Percentiles rank a stretch among this genome's conserved stretches.
These are phyloP conservation scores for Himalopsyche phryganea DNA, from an alignment of 1,140 invertebrate species.

Conservation along the genomic window DNA sequence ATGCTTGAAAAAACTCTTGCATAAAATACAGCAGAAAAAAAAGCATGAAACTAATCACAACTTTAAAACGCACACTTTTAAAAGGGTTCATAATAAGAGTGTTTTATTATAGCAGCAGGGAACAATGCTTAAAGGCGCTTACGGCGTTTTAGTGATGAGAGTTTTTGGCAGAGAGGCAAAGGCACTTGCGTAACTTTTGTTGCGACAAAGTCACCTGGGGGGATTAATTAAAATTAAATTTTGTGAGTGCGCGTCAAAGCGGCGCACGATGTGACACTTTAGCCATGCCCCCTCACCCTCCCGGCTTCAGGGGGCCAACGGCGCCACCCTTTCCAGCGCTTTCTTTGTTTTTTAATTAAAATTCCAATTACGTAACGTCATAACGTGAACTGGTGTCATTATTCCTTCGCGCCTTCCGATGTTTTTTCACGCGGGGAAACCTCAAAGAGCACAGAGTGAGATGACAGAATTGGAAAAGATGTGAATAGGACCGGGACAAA, in stretches of 20 bases:
- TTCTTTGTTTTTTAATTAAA: conserved; percentile 34
- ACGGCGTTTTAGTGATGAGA: too few relatives aligned
- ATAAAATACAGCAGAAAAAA: too few relatives aligned
- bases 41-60: too few relatives aligned
- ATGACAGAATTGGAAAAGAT: background rate
- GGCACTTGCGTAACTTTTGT: conserved; percentile 31
- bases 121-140: too few relatives aligned
- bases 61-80: too few relatives aligned
- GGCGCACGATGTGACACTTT: conserved; percentile 13
- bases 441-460: conserved; percentile 7
- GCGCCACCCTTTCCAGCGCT: conserved; percentile 1
- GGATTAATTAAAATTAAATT: conserved; percentile 34
- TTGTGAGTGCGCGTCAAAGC: conserved; percentile 26
- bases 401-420: conserved; percentile 21
- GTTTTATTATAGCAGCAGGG: too few relatives aligned
- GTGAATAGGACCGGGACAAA: background rate
- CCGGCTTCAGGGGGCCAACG: background rate
- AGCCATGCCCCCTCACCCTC: background rate
- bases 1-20: conserved; percentile 10
- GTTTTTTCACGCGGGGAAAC: conserved; percentile 18
- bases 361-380: conserved; percentile 34
- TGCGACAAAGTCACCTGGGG: conserved; percentile 33
- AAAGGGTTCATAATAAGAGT: too few relatives aligned
- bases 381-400: conserved; percentile 29
- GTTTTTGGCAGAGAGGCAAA: background rate